Evolutionary conservation across 2,888 invertebrate species (phyloP).

Genomic region (Sepioteuthis lessoniana): DNA sequence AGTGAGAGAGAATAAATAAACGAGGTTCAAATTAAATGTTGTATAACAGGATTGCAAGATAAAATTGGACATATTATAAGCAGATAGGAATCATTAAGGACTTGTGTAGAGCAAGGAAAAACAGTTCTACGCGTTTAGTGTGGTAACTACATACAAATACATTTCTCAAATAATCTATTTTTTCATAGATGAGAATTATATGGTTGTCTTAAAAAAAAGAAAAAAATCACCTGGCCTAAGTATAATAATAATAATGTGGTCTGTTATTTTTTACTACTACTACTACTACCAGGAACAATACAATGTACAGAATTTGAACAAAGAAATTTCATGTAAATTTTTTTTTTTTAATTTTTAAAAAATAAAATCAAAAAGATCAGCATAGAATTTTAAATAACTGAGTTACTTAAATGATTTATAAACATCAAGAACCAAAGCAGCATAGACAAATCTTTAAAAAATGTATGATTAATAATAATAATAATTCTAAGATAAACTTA

Average conservation of each 20-base stretch:
- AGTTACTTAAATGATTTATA: neutral
- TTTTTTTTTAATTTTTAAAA: too few species aligned
- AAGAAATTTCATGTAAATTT: neutral
- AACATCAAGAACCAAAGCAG: neutral
- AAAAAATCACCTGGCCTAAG: neutral
- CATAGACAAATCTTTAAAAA: neutral
- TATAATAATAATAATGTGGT: neutral
- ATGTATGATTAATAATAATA: neutral
- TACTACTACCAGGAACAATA: neutral
- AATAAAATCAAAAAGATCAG: too few species aligned
- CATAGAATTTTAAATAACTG: too few species aligned
- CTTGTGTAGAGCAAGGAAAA: neutral
- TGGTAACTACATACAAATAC: slow-evolving; percentile 1
- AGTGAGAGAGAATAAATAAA: neutral
- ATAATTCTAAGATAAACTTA: neutral
- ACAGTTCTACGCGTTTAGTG: neutral
- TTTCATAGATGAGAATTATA: neutral
- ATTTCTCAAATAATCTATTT: neutral
- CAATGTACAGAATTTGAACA: neutral
- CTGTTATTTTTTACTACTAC: neutral
- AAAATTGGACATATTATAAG: slow-evolving; percentile 1
- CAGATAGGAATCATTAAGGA: neutral
- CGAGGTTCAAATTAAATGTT: neutral
- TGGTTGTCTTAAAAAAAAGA: neutral
- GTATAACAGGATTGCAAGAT: neutral